phyloP scores from a whole-genome alignment of 2,797 vertebrate species.

The Tinamus major region DNA sequence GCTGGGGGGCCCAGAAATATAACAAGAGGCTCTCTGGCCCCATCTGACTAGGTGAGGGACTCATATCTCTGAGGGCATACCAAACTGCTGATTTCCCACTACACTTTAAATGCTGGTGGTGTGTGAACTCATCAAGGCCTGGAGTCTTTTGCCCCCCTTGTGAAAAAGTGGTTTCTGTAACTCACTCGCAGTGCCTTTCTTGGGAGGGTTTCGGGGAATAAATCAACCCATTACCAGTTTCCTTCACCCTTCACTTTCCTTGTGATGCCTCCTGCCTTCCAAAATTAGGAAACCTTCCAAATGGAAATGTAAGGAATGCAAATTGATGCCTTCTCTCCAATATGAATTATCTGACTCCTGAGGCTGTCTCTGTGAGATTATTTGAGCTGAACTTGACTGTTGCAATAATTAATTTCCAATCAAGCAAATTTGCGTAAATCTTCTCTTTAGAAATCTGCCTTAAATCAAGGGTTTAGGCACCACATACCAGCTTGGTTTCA shows the following conservation, averaged over 20 bases:
- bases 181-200: neutral
- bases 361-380: conserved; percentile 27
- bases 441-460: conserved; percentile 63
- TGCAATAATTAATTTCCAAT: conserved; percentile 73
- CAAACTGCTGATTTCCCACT: neutral
- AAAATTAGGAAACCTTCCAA: conserved; percentile 45
- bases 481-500: conserved; percentile 57
- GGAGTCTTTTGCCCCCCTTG: neutral
- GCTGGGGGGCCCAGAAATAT: neutral
- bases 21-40: neutral
- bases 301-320: conserved; percentile 17
- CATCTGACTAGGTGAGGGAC: neutral
- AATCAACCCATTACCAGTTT: neutral
- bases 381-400: conserved; percentile 60
- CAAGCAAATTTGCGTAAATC: conserved; percentile 65
- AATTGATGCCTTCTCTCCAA: neutral
- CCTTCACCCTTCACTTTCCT: neutral
- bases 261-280: neutral
- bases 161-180: neutral
- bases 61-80: neutral
- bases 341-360: conserved; percentile 47
- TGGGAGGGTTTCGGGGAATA: accelerated
- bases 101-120: neutral
- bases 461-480: conserved; percentile 63
- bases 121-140: neutral